Base-by-base conservation (phyloP, 2,797 vertebrate genomes). In the Xerus rutilus region DNA sequence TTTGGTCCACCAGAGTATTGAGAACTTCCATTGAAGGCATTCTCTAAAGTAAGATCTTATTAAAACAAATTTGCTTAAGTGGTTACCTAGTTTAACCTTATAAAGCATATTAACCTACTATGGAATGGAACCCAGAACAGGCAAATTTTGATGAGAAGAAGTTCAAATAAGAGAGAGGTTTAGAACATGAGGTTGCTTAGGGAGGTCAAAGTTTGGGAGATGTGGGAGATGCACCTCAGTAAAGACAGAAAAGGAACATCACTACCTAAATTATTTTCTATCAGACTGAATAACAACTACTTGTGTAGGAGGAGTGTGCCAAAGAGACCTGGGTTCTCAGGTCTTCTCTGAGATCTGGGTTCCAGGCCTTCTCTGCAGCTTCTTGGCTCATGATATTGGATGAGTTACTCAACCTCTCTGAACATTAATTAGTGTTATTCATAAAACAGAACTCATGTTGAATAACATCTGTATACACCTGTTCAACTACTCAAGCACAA, bases 11-110 rank as follows among this genome's bases (percentile, higher is more conserved):
- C 39, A 67, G 39, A 47, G 28, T 43, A 73, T 21, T 87, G 76
- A 84, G 73, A 94, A 89, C 43, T 78, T 94, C 43, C 49, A 43
- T 1, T 67, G 59, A 94, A 96, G 76, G 9, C 25, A 67, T 74
- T 96, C 5, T 72, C 13, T 8, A 88, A 64, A 43, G 3, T 9
- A 45, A 35, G 4, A 90, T 84, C 43, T 67, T 28, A 73, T 43
- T 49, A 72, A 91, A 88, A 92, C 18, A 91, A 94, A 82, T 78
- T 47, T 17, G 21, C 2, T 82, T 81, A 43, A 64, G 18, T 47
- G 72, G 52, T 90, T 64, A 72, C 64, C 62, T 95, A 69, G 77
- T 95, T 92, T 92, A 90, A 74, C 15, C 30, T 95, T 67, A 21
- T 76, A 78, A 95, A 30, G 3, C 25, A 59, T n/a, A 64, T 72